Percentiles rank a stretch among this genome's conserved stretches.
These are phyloP conservation scores for Phytoseiulus persimilis DNA, from an alignment of 2,888 invertebrate species.

Conservation along the genomic window DNA sequence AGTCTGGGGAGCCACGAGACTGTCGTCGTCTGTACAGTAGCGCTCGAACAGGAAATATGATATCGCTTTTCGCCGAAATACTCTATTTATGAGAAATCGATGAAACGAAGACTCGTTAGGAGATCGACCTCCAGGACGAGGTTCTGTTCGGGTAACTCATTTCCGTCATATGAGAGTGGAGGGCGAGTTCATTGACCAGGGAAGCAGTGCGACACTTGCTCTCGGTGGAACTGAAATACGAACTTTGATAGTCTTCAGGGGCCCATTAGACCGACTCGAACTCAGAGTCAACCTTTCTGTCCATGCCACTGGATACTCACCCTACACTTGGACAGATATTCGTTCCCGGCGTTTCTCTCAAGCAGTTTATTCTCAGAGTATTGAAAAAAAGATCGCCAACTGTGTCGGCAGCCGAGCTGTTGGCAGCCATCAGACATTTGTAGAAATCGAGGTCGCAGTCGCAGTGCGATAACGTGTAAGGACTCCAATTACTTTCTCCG, in stretches of 20 bases:
- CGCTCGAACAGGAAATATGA: too few species aligned
- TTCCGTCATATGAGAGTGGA: background rate
- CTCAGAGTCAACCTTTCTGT: background rate
- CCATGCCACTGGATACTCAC: background rate
- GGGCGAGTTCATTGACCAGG: background rate
- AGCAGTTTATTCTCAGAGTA: background rate
- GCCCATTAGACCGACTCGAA: too few species aligned
- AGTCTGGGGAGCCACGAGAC: too few species aligned
- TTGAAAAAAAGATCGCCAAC: slow-evolving; percentile 13
- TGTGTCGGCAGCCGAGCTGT: background rate
- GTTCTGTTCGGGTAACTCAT: background rate
- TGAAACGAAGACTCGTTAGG: background rate
- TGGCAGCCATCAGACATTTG: slow-evolving; percentile 10
- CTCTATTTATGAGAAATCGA: too few species aligned
- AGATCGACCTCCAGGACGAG: background rate
- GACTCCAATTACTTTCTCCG: background rate
- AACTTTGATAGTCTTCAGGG: background rate
- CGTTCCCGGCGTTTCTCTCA: background rate
- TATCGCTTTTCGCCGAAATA: too few species aligned
- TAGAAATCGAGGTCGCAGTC: slow-evolving; percentile 16
- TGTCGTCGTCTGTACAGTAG: too few species aligned
- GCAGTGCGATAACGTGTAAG: slow-evolving; percentile 18
- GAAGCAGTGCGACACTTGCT: background rate
- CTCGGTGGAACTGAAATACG: background rate
- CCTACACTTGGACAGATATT: background rate